Base-by-base conservation (phyloP, 2,888 invertebrate species). In the Lasioglossum pauxillum region DNA sequence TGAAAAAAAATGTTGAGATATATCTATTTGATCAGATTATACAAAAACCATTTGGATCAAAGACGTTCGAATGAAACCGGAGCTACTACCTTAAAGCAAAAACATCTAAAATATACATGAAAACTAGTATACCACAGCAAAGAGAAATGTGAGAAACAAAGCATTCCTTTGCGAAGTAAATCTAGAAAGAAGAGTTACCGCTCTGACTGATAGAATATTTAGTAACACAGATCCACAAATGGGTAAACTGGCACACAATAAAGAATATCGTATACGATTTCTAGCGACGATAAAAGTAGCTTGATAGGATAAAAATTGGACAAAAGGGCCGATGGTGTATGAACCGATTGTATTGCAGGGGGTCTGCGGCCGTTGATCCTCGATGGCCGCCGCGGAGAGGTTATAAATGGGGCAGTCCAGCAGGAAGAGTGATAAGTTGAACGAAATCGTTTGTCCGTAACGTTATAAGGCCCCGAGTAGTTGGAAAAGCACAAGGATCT, bases 321-420 rank as follows among this genome's bases (percentile, higher is more conserved):
- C 74, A 82, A 78, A 82, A 86, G 75, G 81, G 73, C 67, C 73
- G 84, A 83, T 78, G 78, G 78, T 85, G 75, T 85, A 83, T 78
- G 77, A 78, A 85, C 81, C 84, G 86, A 86, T 84, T 82, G 85
- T 86, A 64, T 86, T 84, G 86, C 86, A 86, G 86, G 86, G 86
- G 86, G 82, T 86, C 82, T 77, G 82, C 85, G 86, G 85, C 82
- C 85, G 86, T 85, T 82, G 85, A 85, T 86, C 86, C 82, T 86
- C 86, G 86, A 85, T 86, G 86, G 86, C 85, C 86, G 86, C 85
- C 85, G 86, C 85, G 85, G 86, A 86, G 86, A 86, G 86, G 86
- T 86, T 86, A 86, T 86, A 86, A 86, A 85, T 79, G 85, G 85
- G 86, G 60, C 83, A 83, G 80, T 85, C 83, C 86, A 83, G 80